Evolutionary conservation across 1,140 invertebrate genomes (phyloP), one percentile per base, ranked within the genome.

Genomic region (Eurosta solidaginis): DNA sequence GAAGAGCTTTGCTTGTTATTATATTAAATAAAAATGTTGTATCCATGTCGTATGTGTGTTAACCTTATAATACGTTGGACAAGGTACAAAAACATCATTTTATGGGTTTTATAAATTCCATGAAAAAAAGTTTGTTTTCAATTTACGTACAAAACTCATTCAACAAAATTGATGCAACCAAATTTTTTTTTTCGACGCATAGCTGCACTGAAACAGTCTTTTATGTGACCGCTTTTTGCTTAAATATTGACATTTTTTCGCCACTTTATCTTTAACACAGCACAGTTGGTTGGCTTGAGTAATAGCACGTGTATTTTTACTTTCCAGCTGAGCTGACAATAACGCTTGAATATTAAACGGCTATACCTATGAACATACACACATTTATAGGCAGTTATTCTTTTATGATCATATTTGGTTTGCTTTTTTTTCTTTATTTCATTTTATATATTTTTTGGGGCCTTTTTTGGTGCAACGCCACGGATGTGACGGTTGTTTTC

Each of bases 401-500:
- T 45, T 47, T 47, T 36, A 47, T 12, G 44, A 14, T 29, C 12
- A 47, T 29, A 45, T 74, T 74, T 45, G 17, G 44, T 9, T 45
- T 45, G 7, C 17, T 45, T 45, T 45, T 45, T 45, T 45, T 9
- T 17, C 7, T 9, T 45, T 45, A 9, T 45, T 45, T 45, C 7
- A 17, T 17, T 45, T 45, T 45, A 45, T 45, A 45, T 9, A 7
- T 45, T 45, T 45, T 45, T 45, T 9, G 44, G 7, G 73, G 12
- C 45, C 7, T n/a, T 74, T 74, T 9, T 74, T 74, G 25, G 27
- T 22, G 73, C 73, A n/a, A 42, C 42, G 22, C 27, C 40, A 40
- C 73, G 73, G 73, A 74, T 74, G 42, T 74, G 25, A 47, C 27
- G 42, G 73, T 74, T 74, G 44, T 47, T 74, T 74, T 74, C 73